Percentiles rank a stretch among this genome's conserved stretches.
Evolutionary conservation across 2,113 vertebrate species (phyloP).

Genomic region (Rhadina sibilatrix): DNA sequence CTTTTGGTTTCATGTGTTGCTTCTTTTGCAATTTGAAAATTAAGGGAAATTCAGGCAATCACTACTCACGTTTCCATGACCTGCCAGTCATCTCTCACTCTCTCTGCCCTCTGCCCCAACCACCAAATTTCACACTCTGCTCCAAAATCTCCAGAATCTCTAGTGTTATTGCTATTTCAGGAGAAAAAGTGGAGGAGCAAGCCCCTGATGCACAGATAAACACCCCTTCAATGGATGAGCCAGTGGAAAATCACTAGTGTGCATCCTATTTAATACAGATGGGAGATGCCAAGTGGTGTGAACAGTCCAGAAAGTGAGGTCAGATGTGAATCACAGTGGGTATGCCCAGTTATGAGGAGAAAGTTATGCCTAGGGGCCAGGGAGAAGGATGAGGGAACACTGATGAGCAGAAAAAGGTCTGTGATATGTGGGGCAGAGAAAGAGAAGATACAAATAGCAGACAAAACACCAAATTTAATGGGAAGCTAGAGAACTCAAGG

Average conservation of each 20-base stretch:
- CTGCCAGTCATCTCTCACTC: background rate
- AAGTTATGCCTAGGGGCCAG: background rate
- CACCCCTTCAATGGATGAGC: background rate
- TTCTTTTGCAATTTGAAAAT: background rate
- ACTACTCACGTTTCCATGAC: background rate
- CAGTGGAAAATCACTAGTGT: background rate
- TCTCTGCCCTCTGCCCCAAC: background rate
- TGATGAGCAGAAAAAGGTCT: background rate
- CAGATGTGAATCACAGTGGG: background rate
- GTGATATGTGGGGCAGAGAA: background rate
- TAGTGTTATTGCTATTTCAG: background rate
- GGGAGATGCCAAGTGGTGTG: background rate
- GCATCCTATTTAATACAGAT: background rate
- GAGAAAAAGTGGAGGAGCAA: background rate
- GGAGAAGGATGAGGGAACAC: background rate
- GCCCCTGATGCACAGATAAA: background rate
- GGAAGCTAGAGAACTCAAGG: background rate
- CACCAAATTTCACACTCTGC: background rate
- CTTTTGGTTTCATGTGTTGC: background rate
- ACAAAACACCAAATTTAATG: background rate
- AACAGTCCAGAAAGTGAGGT: background rate
- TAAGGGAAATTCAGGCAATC: background rate
- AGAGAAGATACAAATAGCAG: background rate
- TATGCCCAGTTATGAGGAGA: background rate
- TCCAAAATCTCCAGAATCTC: background rate